A percentile compares a stretch with the other conserved stretches of the same genome.
These are phyloP conservation scores for Lasaia peninsularis DNA, from an alignment of 1,140 invertebrate genomes.

Conservation along the genomic window DNA sequence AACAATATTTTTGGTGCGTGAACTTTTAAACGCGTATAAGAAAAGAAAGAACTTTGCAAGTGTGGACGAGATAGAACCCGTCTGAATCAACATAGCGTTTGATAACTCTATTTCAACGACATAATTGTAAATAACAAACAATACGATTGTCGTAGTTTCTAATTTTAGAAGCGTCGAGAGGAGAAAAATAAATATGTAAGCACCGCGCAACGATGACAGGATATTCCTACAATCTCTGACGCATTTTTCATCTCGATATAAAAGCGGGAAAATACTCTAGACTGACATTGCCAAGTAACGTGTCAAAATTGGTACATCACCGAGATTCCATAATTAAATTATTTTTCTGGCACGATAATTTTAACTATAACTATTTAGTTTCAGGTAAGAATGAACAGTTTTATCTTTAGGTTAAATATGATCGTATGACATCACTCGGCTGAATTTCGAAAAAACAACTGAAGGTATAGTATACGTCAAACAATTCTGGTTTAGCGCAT, in stretches of 20 bases:
- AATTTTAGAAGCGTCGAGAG: not conserved
- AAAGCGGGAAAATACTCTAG: not conserved
- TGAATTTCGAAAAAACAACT: constrained; percentile 15
- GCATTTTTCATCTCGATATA: constrained; percentile 3
- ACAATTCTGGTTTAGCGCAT: not conserved
- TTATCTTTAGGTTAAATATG: constrained; percentile 4
- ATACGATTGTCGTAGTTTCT: not conserved
- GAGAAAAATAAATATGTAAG: constrained; percentile 1
- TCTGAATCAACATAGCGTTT: no score
- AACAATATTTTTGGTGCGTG: no score
- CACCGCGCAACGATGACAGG: not conserved
- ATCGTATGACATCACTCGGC: constrained; percentile 27
- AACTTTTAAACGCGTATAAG: no score
- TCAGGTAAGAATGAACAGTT: constrained; percentile 16
- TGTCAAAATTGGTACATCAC: constrained; percentile 2
- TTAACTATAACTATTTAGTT: no score
- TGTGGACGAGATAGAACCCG: no score
- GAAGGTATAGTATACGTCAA: not conserved
- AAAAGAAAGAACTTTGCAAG: no score
- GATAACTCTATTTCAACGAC: no score
- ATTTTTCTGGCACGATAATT: constrained; percentile 13
- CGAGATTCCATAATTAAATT: not conserved
- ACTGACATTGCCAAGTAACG: not conserved
- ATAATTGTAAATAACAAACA: not conserved
- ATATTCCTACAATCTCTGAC: constrained; percentile 2